Percentiles rank a stretch among this genome's conserved stretches.
Conservation (phyloP, 2,888 invertebrate species). For the Arctia plantaginis region DNA sequence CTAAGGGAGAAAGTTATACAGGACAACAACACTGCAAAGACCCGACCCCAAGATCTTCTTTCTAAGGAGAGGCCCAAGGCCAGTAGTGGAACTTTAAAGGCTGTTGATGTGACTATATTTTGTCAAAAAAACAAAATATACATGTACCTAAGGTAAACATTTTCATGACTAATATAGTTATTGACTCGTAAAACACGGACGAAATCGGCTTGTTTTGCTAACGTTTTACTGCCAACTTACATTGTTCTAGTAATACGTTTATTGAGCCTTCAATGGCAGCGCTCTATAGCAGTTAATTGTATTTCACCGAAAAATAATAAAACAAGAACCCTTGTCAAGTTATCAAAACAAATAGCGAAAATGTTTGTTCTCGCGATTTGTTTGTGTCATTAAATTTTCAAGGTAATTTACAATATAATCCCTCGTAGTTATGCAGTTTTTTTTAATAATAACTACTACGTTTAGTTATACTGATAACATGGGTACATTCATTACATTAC, state of each 20-base stretch:
- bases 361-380: no score
- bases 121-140: background rate
- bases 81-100: no score
- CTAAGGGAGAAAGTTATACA: no score
- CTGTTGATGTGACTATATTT: no score
- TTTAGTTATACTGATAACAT: no score
- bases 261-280: background rate
- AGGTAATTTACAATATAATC: background rate
- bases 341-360: background rate
- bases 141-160: slow-evolving; percentile 2
- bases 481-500: no score
- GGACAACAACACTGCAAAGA: no score
- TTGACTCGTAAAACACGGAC: slow-evolving; percentile 6
- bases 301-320: background rate
- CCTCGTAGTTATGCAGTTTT: background rate
- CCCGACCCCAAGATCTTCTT: no score
- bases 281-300: background rate
- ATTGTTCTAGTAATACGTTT: slow-evolving; percentile 9
- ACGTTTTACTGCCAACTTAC: background rate
- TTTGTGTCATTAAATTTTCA: background rate
- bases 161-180: slow-evolving; percentile 15
- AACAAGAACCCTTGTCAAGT: background rate
- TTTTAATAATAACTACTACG: no score
- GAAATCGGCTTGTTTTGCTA: slow-evolving; percentile 1
- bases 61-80: no score